These are phyloP conservation scores for Chionodraco myersi DNA, from an alignment of 2,113 vertebrate genomes.

Conservation along the genomic window DNA sequence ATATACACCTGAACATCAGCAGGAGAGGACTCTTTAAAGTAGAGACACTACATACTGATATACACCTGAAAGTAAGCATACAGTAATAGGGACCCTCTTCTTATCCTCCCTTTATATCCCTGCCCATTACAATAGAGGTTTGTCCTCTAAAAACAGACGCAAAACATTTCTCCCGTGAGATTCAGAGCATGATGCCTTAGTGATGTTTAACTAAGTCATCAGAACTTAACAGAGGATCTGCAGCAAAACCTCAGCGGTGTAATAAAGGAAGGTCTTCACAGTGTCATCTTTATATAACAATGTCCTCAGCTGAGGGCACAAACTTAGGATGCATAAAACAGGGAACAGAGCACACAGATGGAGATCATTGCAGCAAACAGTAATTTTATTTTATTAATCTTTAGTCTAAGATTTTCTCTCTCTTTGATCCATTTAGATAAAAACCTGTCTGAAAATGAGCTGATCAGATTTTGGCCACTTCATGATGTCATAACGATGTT, in stretches of 20 bases:
- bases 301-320: slow-evolving; percentile 14
- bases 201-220: slow-evolving; percentile 38
- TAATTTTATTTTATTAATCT: too few relatives aligned
- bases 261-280: slow-evolving; percentile 8
- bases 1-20: too few relatives aligned
- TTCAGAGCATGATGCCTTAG: slow-evolving; percentile 8
- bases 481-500: too few relatives aligned
- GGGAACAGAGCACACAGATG: slow-evolving; percentile 1
- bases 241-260: slow-evolving; percentile 15
- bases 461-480: too few relatives aligned
- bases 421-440: too few relatives aligned
- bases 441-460: too few relatives aligned
- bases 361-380: slow-evolving; percentile 35
- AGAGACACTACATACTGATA: too few relatives aligned
- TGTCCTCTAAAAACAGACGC: slow-evolving; percentile 47
- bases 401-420: too few relatives aligned
- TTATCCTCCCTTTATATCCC: background rate
- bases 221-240: background rate
- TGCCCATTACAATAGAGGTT: slow-evolving; percentile 11
- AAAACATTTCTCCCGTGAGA: background rate
- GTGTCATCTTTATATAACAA: slow-evolving; percentile 25
- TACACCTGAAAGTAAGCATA: too few relatives aligned
- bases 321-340: slow-evolving; percentile 12
- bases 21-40: too few relatives aligned
- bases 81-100: too few relatives aligned